Base-by-base conservation (phyloP, 2,888 invertebrate species). In the Epicampocera succincta region DNA sequence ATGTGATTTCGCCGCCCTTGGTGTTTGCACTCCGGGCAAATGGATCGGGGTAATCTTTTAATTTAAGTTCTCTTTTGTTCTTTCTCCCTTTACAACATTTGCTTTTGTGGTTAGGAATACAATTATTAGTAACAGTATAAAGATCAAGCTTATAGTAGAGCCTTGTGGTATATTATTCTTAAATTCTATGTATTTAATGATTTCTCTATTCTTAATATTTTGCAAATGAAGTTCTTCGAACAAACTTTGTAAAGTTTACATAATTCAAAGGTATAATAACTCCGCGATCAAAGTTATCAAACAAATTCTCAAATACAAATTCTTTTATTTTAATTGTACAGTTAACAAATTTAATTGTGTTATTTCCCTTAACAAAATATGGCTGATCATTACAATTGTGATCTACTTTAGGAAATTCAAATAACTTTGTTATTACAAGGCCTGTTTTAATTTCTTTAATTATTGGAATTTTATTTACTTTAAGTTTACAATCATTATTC, bases 271-370 rank as follows among this genome's bases (percentile, higher is more conserved):
- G 50, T 50, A 65, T 50, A 33, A 65, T 17, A 8, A 50, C 50
- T 17, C 48, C 38, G 19, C 50, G 38, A 44, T 12, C 46, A 46
- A 63, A 63, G 25, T n/a, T 19, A 19, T 48, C 9, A 6, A 63
- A 48, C 33, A 50, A 33, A 48, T 65, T 50, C 21, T 48, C 50
- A 65, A 65, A 65, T n/a, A 13, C 21, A 60, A 42, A 5, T 8
- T 38, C 65, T 29, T 65, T 65, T 19, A 65, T 50, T 48, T 48
- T 65, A 48, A 65, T 65, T 9, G 65, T 65, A 58, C 58, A 58
- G 13, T 58, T 58, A 17, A 19, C 58, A 58, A 58, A 40, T 13
- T 40, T 38, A 58, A 58, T 40, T 19, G 40, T 58, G 13, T 6
- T 60, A 60, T 60, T 60, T 21, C 40, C n/a, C 21, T 56, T 56